A percentile compares a stretch with the other conserved stretches of the same genome.
phyloP scores from a whole-genome alignment of 2,888 invertebrate species.

The Smittia aterrima region DNA sequence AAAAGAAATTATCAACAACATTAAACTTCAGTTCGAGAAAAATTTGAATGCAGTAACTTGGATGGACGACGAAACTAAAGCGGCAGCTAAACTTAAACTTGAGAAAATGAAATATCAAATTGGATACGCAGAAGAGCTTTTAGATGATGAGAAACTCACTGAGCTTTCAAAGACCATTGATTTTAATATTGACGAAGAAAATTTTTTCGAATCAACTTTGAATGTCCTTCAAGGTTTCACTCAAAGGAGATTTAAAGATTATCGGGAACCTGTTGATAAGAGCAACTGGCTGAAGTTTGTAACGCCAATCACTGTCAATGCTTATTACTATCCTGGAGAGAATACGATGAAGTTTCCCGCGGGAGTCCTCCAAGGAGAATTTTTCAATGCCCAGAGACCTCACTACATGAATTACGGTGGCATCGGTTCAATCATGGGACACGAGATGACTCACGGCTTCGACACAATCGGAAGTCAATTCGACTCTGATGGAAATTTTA shows the following conservation, averaged over 20 bases:
- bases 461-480: conserved; percentile 70
- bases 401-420: conserved; percentile 83
- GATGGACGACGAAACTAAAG: conserved; percentile 70
- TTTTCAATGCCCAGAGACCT: conserved; percentile 79
- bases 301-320: conserved; percentile 72
- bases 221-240: conserved; percentile 67
- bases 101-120: conserved; percentile 66
- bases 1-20: conserved; percentile 64
- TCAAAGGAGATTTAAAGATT: conserved; percentile 63
- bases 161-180: conserved; percentile 59
- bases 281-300: conserved; percentile 78
- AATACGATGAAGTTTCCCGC: conserved; percentile 90
- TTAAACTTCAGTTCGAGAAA: conserved; percentile 63
- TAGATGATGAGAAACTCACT: conserved; percentile 58
- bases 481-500: conserved; percentile 79
- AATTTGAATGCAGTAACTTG: conserved; percentile 65
- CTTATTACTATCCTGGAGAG: conserved; percentile 73
- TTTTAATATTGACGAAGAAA: not conserved
- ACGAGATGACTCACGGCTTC: conserved; percentile 70
- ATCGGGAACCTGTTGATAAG: conserved; percentile 70
- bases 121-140: conserved; percentile 69
- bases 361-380: conserved; percentile 76
- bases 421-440: conserved; percentile 80
- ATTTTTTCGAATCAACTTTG: not conserved
- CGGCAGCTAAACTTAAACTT: conserved; percentile 62